Percentiles rank a stretch among this genome's conserved stretches.
These are phyloP conservation scores for Acanthosoma haemorrhoidale DNA, from an alignment of 2,888 invertebrate genomes.

Conservation along the genomic window DNA sequence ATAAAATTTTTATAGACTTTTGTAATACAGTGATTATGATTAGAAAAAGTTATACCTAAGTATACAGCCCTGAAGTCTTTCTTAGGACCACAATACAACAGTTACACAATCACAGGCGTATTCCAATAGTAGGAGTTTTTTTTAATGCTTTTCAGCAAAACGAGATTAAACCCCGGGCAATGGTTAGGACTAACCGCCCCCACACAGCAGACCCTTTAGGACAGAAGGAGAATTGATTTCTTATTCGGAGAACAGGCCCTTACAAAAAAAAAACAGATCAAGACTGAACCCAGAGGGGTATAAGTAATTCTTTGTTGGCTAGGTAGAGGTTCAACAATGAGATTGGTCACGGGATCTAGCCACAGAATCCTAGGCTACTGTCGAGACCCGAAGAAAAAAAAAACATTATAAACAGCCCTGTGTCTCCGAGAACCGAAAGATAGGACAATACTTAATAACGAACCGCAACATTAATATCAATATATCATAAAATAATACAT, in stretches of 20 bases:
- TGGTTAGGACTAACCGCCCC: neutral
- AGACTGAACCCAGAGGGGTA: neutral
- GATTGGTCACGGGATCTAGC: neutral
- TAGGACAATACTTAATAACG: neutral
- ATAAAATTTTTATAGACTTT: no score
- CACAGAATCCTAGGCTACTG: neutral
- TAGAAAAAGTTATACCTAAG: no score
- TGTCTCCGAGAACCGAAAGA: neutral
- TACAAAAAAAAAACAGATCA: neutral
- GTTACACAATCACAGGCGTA: no score
- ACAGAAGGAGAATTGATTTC: neutral
- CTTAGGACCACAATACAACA: no score
- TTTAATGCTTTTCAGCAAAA: neutral
- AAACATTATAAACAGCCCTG: no score
- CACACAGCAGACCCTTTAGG: neutral
- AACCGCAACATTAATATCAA: no score
- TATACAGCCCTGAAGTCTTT: no score
- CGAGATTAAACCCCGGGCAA: neutral
- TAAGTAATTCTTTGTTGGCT: conserved; percentile 8
- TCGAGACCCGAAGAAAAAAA: neutral
- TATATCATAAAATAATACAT: no score
- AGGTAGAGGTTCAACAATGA: neutral
- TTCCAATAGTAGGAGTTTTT: no score
- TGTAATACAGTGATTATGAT: no score
- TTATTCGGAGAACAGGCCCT: conserved; percentile 1